Evolutionary conservation across 1,140 invertebrate species (phyloP).

Genomic region (Uloborus diversus): DNA sequence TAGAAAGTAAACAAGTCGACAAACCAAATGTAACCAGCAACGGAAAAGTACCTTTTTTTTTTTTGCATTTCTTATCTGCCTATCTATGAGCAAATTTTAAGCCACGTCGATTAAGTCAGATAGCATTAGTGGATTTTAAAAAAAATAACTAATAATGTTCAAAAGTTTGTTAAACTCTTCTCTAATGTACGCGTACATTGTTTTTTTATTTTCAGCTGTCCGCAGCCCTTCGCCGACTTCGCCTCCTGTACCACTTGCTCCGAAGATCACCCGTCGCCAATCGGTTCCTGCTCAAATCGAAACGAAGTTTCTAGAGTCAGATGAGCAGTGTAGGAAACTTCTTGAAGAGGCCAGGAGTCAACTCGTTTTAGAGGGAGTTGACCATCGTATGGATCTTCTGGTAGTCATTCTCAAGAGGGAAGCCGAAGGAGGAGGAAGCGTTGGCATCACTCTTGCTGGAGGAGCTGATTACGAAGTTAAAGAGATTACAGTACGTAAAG

Average conservation of each 20-base stretch:
- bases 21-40: no score
- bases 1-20: no score
- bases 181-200: no score
- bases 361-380: neutral
- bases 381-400: neutral
- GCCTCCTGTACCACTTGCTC: neutral
- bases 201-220: neutral
- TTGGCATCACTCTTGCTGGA: constrained; percentile 86
- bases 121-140: no score
- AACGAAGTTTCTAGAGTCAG: neutral
- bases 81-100: no score
- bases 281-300: neutral
- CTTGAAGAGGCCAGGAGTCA: constrained; percentile 5
- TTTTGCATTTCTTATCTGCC: no score
- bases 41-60: no score
- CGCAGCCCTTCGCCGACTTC: neutral
- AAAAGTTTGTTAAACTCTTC: no score
- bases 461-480: constrained; percentile 89
- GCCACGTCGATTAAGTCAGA: no score
- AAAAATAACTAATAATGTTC: no score
- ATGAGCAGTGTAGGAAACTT: neutral
- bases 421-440: constrained; percentile 73
- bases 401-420: constrained; percentile 15
- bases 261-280: neutral
- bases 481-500: constrained; percentile 80